phyloP scores from a whole-genome alignment of 2,888 invertebrate species.

The Argynnis bischoffii region DNA sequence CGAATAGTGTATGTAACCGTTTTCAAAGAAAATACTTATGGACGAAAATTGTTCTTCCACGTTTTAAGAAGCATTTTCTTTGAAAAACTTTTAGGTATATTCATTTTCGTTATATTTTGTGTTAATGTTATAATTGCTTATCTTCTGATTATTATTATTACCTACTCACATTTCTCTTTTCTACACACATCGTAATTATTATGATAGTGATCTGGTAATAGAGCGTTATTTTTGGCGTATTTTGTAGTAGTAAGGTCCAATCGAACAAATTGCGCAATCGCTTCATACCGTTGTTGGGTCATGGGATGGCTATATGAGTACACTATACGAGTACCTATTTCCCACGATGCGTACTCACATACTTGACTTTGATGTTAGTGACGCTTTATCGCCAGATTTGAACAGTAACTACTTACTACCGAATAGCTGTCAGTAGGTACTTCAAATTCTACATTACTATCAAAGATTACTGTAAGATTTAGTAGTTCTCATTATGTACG shows the following conservation, averaged over 20 bases:
- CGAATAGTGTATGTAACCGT: conserved; percentile 46
- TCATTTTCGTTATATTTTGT: background rate
- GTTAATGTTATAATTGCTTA: too few relatives aligned
- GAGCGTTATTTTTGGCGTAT: conserved; percentile 2
- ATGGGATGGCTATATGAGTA: conserved; percentile 52
- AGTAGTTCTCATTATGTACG: conserved; percentile 44
- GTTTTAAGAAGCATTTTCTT: background rate
- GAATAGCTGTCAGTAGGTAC: conserved; percentile 50
- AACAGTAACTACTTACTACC: conserved; percentile 51
- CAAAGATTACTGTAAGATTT: conserved; percentile 18
- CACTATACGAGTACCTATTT: conserved; percentile 51
- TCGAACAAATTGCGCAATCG: conserved; percentile 56
- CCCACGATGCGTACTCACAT: conserved; percentile 56
- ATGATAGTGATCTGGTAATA: background rate
- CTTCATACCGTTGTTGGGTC: conserved; percentile 65
- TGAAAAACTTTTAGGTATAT: background rate
- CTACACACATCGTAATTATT: background rate
- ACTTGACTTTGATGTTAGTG: conserved; percentile 44
- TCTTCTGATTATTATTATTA: background rate
- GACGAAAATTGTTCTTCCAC: conserved; percentile 15
- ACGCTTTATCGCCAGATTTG: conserved; percentile 52
- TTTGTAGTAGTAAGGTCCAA: conserved; percentile 66
- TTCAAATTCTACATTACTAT: conserved; percentile 35
- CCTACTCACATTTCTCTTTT: background rate
- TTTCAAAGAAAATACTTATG: conserved; percentile 23